Evolutionary conservation across 1,140 invertebrate species (phyloP).

Genomic region (Euura saliciscinereae): DNA sequence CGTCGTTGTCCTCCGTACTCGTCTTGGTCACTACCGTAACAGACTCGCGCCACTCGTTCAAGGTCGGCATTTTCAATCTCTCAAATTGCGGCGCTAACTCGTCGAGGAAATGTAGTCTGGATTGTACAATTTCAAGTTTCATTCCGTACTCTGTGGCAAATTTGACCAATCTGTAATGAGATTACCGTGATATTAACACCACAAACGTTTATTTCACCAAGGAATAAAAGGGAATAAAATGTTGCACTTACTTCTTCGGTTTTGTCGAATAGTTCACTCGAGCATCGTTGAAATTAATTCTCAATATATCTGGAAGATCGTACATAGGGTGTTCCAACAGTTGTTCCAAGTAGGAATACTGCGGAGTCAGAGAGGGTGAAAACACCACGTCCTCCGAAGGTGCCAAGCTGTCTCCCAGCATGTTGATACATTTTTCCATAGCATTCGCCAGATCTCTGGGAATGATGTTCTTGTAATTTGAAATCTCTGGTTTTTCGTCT

Average conservation of each 20-base stretch:
- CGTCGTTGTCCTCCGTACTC: slow-evolving; percentile 26
- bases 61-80: slow-evolving; percentile 25
- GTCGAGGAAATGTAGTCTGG: slow-evolving; percentile 44
- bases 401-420: slow-evolving; percentile 27
- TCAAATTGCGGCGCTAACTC: slow-evolving; percentile 44
- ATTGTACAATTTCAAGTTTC: slow-evolving; percentile 36
- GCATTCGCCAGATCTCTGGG: slow-evolving; percentile 28
- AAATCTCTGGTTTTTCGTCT: slow-evolving; percentile 22
- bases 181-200: slow-evolving; percentile 7
- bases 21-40: slow-evolving; percentile 25
- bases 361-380: slow-evolving; percentile 46
- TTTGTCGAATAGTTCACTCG: slow-evolving; percentile 49
- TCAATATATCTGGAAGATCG: slow-evolving; percentile 41
- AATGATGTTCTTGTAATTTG: slow-evolving; percentile 27
- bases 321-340: slow-evolving; percentile 36
- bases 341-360: slow-evolving; percentile 45
- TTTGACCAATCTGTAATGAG: slow-evolving; percentile 39
- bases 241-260: slow-evolving; percentile 42
- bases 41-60: slow-evolving; percentile 26
- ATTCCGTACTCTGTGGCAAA: slow-evolving; percentile 40
- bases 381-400: slow-evolving; percentile 33
- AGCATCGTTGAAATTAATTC: slow-evolving; percentile 39
- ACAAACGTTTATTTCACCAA: not conserved
- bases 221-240: not conserved
- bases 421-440: slow-evolving; percentile 36